Conservation (phyloP, 2,113 vertebrate genomes). For the Amblyornis subalaris region DNA sequence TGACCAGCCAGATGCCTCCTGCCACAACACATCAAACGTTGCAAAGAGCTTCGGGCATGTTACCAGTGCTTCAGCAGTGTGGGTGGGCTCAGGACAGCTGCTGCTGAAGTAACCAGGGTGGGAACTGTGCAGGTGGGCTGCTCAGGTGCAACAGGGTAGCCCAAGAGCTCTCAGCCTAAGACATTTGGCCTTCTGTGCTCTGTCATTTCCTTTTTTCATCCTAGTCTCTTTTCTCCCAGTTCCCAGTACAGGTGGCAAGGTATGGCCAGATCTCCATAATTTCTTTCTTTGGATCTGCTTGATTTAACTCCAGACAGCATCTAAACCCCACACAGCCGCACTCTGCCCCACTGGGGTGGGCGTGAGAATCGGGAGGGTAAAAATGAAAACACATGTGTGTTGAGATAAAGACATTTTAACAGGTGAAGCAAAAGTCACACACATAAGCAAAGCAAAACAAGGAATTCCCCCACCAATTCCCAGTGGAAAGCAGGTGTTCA, state of each 20-base stretch:
- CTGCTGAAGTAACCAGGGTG: neutral
- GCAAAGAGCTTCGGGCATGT: neutral
- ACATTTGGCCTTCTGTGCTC: neutral
- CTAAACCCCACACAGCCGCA: neutral
- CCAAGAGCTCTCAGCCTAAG: neutral
- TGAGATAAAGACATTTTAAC: neutral
- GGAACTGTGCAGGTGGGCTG: neutral
- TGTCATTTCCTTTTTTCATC: neutral
- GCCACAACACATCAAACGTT: neutral
- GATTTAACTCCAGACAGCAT: neutral
- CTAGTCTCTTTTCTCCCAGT: fast-evolving
- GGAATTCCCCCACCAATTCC: neutral
- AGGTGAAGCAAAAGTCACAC: neutral
- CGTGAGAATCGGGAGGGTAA: neutral
- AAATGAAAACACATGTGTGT: neutral
- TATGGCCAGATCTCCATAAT: neutral
- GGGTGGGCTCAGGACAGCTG: neutral
- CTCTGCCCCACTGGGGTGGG: neutral
- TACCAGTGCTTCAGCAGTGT: neutral
- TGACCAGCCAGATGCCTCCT: neutral
- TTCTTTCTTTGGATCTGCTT: neutral
- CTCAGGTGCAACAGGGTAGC: neutral
- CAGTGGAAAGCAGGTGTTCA: neutral
- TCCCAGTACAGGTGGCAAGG: fast-evolving
- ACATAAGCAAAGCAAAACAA: neutral